Percentiles rank a stretch among this genome's conserved stretches.
Evolutionary conservation across 2,797 vertebrate genomes (phyloP).

Genomic region (Anomalospiza imberbis): DNA sequence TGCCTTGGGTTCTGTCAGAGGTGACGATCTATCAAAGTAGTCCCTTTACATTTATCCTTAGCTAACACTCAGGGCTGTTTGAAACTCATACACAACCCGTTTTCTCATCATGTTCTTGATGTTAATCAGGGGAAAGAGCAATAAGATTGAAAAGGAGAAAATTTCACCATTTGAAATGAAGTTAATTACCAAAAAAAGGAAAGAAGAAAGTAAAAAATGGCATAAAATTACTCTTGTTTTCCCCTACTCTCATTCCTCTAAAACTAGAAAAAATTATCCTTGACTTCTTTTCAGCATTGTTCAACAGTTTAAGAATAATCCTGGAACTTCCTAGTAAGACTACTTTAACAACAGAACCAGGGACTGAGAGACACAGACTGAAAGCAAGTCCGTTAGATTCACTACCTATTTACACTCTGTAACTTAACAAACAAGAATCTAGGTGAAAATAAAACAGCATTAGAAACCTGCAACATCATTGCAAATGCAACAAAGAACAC

Average conservation of each 20-base stretch:
- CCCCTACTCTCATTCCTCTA: fast-evolving
- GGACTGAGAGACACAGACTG: not conserved
- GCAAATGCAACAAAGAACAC: not conserved
- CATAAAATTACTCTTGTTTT: not conserved
- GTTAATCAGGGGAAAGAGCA: not conserved
- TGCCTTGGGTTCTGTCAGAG: not conserved
- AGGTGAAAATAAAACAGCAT: not conserved
- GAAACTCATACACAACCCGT: not conserved
- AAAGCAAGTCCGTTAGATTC: not conserved
- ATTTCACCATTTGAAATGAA: not conserved
- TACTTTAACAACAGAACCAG: not conserved
- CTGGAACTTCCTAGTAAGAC: not conserved
- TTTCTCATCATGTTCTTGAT: not conserved
- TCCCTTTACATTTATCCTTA: not conserved
- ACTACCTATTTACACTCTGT: not conserved
- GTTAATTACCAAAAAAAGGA: not conserved
- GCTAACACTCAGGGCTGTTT: not conserved
- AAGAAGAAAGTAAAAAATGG: not conserved
- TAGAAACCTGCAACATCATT: not conserved
- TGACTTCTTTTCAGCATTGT: not conserved
- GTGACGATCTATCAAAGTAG: not conserved
- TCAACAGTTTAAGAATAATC: not conserved
- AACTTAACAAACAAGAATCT: not conserved
- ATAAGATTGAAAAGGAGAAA: not conserved
- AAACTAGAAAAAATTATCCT: not conserved